Conservation (phyloP, 2,888 invertebrate species). For the Mayetiola destructor region DNA sequence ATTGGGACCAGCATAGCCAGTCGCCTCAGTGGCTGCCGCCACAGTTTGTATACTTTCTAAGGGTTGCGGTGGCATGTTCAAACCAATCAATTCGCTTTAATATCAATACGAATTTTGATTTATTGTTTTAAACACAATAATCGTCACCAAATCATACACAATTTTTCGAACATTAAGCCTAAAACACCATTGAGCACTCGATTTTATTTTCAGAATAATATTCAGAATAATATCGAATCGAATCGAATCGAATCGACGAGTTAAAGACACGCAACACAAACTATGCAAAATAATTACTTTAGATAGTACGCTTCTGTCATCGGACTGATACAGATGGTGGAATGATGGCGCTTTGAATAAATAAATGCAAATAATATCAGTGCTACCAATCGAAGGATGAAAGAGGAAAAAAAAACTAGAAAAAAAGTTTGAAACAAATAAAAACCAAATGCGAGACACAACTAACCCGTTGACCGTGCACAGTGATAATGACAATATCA, state of each 20-base stretch:
- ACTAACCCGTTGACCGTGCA: too few relatives aligned
- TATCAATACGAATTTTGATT: neutral
- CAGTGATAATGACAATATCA: too few relatives aligned
- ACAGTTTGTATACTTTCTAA: constrained; percentile 54
- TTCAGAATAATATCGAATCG: neutral
- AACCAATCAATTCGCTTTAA: neutral
- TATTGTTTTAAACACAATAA: neutral
- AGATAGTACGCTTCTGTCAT: constrained; percentile 12
- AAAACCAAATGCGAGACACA: too few relatives aligned
- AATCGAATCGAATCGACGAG: too few relatives aligned
- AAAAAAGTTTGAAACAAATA: too few relatives aligned
- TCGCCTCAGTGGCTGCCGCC: constrained; percentile 35
- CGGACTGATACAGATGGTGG: neutral
- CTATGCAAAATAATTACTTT: neutral
- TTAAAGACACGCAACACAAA: constrained; percentile 10
- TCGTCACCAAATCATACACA: neutral
- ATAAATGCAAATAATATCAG: neutral
- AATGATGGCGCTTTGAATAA: neutral
- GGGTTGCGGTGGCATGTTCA: constrained; percentile 48
- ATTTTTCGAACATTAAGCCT: neutral
- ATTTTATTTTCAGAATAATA: neutral
- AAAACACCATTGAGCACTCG: neutral
- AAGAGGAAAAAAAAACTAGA: too few relatives aligned
- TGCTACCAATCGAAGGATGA: too few relatives aligned
- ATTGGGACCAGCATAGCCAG: constrained; percentile 27